Percentiles rank a stretch among this genome's conserved stretches.
phyloP scores from a whole-genome alignment of 2,888 invertebrate species.

The Drosophila mimetica region DNA sequence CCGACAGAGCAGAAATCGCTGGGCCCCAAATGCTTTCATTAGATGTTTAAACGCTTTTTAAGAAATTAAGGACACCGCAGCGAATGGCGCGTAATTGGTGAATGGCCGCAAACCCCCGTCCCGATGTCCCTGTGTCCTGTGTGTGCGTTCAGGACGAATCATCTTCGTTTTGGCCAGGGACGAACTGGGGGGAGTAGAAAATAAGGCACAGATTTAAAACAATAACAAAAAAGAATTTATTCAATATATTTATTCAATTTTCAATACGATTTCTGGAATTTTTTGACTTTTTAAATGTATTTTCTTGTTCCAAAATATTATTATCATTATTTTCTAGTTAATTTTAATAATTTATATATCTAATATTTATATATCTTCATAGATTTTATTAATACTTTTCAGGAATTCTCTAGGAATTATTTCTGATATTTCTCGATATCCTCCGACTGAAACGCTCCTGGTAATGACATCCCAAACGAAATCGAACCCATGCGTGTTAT shows the following conservation, averaged over 20 bases:
- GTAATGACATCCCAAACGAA: conserved; percentile 52
- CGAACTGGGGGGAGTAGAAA: neutral
- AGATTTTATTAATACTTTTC: too few species aligned
- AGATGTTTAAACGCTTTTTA: conserved; percentile 78
- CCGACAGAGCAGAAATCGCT: conserved; percentile 59
- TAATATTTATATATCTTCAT: too few species aligned
- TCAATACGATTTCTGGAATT: too few species aligned
- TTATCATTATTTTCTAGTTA: too few species aligned
- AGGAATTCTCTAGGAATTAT: too few species aligned
- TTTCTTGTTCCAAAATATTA: too few species aligned
- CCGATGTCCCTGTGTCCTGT: neutral
- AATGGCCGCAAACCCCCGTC: conserved; percentile 54
- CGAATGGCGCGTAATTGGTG: conserved; percentile 73
- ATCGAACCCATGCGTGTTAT: conserved; percentile 46
- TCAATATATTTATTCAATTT: too few species aligned
- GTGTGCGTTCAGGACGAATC: conserved; percentile 34
- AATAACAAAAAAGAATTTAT: too few species aligned
- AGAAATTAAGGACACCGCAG: conserved; percentile 77
- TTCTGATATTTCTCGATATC: neutral
- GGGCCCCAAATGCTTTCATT: conserved; percentile 71
- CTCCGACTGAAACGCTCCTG: conserved; percentile 49
- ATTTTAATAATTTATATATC: too few species aligned
- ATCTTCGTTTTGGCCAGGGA: conserved; percentile 17
- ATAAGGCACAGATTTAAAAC: neutral
- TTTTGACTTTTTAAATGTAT: too few species aligned